Conservation (phyloP, 2,113 vertebrate genomes). For the Campylomormyrus tamandua region DNA sequence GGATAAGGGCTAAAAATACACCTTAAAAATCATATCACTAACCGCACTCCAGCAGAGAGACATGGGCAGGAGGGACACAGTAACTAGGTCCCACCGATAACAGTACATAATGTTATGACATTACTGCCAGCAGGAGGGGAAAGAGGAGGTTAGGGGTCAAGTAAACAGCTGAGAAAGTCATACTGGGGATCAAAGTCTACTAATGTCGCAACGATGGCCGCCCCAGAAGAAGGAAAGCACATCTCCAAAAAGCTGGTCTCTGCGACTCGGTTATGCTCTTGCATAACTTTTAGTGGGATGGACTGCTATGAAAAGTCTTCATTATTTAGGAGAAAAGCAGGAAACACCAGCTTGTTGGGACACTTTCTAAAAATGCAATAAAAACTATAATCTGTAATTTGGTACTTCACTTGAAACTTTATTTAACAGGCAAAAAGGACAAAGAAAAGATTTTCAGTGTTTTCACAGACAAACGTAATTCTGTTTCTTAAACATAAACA, state of each 20-base stretch:
- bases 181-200: background rate
- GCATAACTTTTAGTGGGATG: background rate
- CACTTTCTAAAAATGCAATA: too few relatives aligned
- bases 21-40: background rate
- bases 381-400: too few relatives aligned
- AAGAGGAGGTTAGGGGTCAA: background rate
- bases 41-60: background rate
- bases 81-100: background rate
- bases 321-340: background rate
- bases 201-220: background rate
- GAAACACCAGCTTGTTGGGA: background rate
- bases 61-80: background rate
- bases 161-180: constrained; percentile 12
- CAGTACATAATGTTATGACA: background rate
- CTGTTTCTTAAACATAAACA: too few relatives aligned
- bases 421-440: too few relatives aligned
- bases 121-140: background rate
- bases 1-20: background rate
- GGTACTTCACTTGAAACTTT: too few relatives aligned
- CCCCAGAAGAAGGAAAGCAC: background rate
- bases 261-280: background rate
- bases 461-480: too few relatives aligned
- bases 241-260: background rate
- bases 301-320: background rate
- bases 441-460: too few relatives aligned